Base-by-base conservation (phyloP, 2,888 invertebrate genomes). In the Campaea margaritaria region DNA sequence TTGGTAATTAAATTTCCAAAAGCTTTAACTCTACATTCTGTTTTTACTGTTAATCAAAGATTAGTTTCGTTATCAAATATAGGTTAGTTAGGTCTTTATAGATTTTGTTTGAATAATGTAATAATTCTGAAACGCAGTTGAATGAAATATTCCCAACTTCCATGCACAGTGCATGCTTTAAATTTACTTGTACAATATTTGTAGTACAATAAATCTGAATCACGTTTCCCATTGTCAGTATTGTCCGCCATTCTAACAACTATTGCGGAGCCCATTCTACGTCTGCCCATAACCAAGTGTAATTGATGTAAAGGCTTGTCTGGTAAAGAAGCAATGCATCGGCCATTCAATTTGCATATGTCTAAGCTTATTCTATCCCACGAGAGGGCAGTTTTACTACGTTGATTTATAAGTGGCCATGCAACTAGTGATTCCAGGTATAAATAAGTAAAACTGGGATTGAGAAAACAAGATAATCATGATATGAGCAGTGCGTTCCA, bases 311-410 rank as follows among this genome's bases (percentile, higher is more conserved):
- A 68, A 47, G 55, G 59, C 65, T 62, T 62, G 70, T 71, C 69
- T 58, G 58, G 64, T 65, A 50, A 65, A 49, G 64, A 50, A 65
- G 64, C 58, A 64, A 61, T 66, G 68, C 67, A 66, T 69, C 68
- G 59, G 57, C 67, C 53, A 47, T 74, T 71, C 73, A 71, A 75
- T 78, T 78, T 78, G 74, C 77, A 77, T 77, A 75, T 70, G 68
- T 74, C 76, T 78, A 74, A 74, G 68, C 70, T 70, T 44, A 66
- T 63, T 49, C 52, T 67, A 62, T 60, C 58, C 48, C 58, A 63
- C 68, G 53, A 64, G 63, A 68, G 58, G 53, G 60, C 59, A 67
- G 65, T 68, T 73, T 74, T 68, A 76, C 69, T 65, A 65, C 49
- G 27, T 44, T 74, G 70, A 76, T 76, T 75, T 76, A 73, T 71